phyloP scores from a whole-genome alignment of 1,140 invertebrate genomes.

The Mycetomoellerius zeteki region DNA sequence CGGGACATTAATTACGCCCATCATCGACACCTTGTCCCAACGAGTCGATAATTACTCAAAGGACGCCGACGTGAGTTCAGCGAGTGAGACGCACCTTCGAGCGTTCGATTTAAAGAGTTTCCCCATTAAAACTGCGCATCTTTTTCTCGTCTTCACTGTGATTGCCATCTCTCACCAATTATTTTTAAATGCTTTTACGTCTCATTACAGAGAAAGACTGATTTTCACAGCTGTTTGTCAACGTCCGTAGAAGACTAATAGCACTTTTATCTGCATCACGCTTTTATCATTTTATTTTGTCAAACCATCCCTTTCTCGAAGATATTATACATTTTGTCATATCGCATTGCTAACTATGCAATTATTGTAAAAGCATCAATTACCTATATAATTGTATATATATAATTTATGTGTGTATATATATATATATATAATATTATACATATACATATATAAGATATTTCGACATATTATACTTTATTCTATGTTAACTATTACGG shows the following conservation, averaged over 20 bases:
- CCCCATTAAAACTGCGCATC: constrained; percentile 43
- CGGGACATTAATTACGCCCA: constrained; percentile 61
- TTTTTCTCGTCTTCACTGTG: not conserved
- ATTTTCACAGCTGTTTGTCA: constrained; percentile 57
- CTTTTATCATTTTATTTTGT: constrained; percentile 43
- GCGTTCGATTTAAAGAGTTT: constrained; percentile 59
- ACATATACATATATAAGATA: no score
- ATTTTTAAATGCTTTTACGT: constrained; percentile 61
- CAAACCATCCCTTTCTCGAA: not conserved
- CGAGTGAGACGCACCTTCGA: constrained; percentile 30
- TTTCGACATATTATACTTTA: no score
- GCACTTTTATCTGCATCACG: constrained; percentile 38
- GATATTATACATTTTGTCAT: no score
- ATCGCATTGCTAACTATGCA: no score
- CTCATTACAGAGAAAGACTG: constrained; percentile 48
- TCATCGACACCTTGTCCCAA: constrained; percentile 47
- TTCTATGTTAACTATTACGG: no score
- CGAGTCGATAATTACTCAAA: constrained; percentile 67
- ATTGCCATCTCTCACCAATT: constrained; percentile 35
- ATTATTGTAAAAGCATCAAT: no score
- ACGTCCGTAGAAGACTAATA: constrained; percentile 39
- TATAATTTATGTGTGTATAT: no score
- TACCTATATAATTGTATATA: no score
- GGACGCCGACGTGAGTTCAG: constrained; percentile 54
- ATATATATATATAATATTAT: no score